A percentile compares a stretch with the other conserved stretches of the same genome.
Conservation (phyloP, 1,140 invertebrate genomes). For the Globodera rostochiensis region DNA sequence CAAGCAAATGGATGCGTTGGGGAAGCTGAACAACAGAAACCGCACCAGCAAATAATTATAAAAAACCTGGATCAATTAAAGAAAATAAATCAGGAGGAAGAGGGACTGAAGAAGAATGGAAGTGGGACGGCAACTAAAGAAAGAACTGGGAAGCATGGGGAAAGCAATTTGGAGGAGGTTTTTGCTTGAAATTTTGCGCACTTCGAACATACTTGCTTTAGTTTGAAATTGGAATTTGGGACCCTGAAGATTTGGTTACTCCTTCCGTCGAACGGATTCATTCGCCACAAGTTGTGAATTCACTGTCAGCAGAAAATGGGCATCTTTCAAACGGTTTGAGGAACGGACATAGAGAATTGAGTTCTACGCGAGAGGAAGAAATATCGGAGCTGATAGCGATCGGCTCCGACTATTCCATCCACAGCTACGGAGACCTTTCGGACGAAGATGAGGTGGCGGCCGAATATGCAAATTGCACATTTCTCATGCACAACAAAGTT, state of each 20-base stretch:
- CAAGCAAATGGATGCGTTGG: not conserved
- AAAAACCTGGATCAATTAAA: slow-evolving; percentile 57
- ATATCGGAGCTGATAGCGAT: slow-evolving; percentile 36
- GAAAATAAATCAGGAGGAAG: slow-evolving; percentile 36
- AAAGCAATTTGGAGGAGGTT: not conserved
- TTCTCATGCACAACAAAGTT: slow-evolving; percentile 38
- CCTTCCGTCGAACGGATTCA: not conserved
- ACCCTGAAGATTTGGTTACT: slow-evolving; percentile 48
- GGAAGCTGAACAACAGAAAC: not conserved
- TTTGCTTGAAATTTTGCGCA: not conserved
- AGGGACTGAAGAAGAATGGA: slow-evolving; percentile 38
- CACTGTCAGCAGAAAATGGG: slow-evolving; percentile 5
- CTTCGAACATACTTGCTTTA: not conserved
- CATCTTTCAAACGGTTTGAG: not conserved
- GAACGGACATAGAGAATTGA: slow-evolving; percentile 18
- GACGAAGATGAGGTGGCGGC: slow-evolving; percentile 49
- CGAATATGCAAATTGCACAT: slow-evolving; percentile 53
- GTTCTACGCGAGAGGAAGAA: slow-evolving; percentile 27
- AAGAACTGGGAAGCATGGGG: not conserved
- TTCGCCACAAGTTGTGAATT: not conserved
- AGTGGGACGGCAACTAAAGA: not conserved
- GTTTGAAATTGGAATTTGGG: slow-evolving; percentile 64
- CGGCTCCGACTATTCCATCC: slow-evolving; percentile 23
- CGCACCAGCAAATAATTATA: slow-evolving; percentile 24
- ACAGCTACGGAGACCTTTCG: slow-evolving; percentile 47